These are phyloP conservation scores for Sesamia nonagrioides DNA, from an alignment of 1,140 invertebrate species.

Conservation along the genomic window DNA sequence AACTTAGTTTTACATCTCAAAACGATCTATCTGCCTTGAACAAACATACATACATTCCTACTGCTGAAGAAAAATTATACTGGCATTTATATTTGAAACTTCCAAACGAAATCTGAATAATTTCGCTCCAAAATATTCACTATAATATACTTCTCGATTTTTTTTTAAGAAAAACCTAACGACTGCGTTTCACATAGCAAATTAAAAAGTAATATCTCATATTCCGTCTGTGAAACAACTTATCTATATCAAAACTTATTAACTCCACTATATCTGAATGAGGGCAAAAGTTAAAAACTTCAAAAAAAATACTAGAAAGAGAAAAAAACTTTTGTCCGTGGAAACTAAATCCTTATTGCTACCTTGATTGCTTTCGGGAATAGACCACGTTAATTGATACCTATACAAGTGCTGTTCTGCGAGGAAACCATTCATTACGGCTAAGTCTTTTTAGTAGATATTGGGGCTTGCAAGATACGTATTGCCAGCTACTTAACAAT, in stretches of 20 bases:
- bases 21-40: neutral
- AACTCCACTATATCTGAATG: neutral
- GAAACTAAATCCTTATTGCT: neutral
- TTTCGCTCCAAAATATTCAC: no score
- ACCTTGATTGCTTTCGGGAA: constrained; percentile 12
- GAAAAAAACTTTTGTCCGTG: neutral
- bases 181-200: neutral
- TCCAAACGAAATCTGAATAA: no score
- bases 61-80: no score
- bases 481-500: neutral
- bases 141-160: neutral
- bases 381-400: neutral
- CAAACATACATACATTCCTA: neutral
- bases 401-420: neutral
- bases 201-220: constrained; percentile 15
- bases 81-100: no score
- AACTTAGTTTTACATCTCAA: neutral
- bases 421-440: neutral
- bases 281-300: neutral
- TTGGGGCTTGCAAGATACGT: neutral
- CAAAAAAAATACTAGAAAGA: neutral
- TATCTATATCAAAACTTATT: constrained; percentile 7
- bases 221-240: constrained; percentile 13
- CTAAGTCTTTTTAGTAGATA: neutral
- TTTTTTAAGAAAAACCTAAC: neutral